phyloP scores from a whole-genome alignment of 1,140 invertebrate species.

The Rhopalosiphum padi region DNA sequence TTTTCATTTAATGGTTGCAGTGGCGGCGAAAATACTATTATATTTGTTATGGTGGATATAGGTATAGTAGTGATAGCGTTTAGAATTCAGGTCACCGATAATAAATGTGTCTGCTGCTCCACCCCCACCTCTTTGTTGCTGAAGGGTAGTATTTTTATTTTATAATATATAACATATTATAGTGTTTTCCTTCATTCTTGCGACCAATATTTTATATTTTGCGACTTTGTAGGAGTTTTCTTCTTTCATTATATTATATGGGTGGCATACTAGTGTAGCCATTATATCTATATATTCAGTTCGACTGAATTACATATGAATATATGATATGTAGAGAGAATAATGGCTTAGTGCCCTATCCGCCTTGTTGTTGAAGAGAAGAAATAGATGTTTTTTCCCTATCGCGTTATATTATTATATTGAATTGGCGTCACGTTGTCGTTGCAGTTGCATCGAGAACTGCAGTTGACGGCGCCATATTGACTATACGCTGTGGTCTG shows the following conservation, averaged over 20 bases:
- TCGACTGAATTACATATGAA: not conserved
- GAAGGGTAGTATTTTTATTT: not conserved
- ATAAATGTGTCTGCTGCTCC: constrained; percentile 43
- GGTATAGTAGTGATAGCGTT: not conserved
- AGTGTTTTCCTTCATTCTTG: constrained; percentile 33
- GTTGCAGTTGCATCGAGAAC: constrained; percentile 29
- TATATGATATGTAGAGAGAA: not conserved
- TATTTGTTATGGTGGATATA: not conserved
- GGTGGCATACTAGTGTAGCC: not conserved
- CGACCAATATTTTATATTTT: constrained; percentile 49
- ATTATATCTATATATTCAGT: not conserved
- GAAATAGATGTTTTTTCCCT: not conserved
- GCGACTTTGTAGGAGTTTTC: constrained; percentile 3
- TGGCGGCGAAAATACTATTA: not conserved
- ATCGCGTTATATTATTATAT: not conserved
- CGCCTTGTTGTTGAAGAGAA: not conserved
- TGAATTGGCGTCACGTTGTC: constrained; percentile 27
- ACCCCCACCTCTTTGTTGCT: not conserved
- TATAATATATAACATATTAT: constrained; percentile 28
- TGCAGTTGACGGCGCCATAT: constrained; percentile 21
- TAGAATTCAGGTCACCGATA: constrained; percentile 31
- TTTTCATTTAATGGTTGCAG: not conserved
- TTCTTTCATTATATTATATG: not conserved
- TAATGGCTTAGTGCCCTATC: not conserved
- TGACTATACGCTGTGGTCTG: not conserved